Evolutionary conservation across 2,888 invertebrate genomes (phyloP).

Genomic region (Willowsia nigromaculata): DNA sequence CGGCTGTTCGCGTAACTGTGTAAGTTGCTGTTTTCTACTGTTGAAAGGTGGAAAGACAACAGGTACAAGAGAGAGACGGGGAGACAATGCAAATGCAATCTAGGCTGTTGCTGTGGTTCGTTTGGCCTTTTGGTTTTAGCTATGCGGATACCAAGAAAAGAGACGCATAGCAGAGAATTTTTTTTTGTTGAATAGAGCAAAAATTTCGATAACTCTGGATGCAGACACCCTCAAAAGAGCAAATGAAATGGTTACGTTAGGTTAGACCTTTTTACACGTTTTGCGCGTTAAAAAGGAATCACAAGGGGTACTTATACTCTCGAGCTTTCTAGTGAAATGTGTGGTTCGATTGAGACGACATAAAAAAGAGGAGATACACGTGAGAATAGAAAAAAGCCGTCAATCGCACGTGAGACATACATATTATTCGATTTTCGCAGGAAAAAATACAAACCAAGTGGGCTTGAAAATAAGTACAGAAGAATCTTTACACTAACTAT

Average conservation of each 20-base stretch:
- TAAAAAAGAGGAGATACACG: not conserved
- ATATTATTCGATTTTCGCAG: slow-evolving; percentile 67
- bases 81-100: slow-evolving; percentile 39
- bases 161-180: not conserved
- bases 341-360: slow-evolving; percentile 21
- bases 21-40: not conserved
- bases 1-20: not conserved
- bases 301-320: not conserved
- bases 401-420: slow-evolving; percentile 78
- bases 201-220: slow-evolving; percentile 47
- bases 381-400: slow-evolving; percentile 71
- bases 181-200: not conserved
- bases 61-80: not conserved
- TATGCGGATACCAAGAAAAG: not conserved
- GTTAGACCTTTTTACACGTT: slow-evolving; percentile 42
- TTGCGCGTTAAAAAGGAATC: slow-evolving; percentile 35
- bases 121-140: not conserved
- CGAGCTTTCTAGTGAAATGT: not conserved
- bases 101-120: slow-evolving; percentile 39
- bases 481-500: not conserved
- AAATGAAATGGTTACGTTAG: no score
- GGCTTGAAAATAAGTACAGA: not conserved
- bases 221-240: not conserved
- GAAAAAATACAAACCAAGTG: slow-evolving; percentile 35
- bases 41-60: not conserved